These are phyloP conservation scores for Gymnocypris eckloni DNA, from an alignment of 2,797 vertebrate species.

Conservation along the genomic window DNA sequence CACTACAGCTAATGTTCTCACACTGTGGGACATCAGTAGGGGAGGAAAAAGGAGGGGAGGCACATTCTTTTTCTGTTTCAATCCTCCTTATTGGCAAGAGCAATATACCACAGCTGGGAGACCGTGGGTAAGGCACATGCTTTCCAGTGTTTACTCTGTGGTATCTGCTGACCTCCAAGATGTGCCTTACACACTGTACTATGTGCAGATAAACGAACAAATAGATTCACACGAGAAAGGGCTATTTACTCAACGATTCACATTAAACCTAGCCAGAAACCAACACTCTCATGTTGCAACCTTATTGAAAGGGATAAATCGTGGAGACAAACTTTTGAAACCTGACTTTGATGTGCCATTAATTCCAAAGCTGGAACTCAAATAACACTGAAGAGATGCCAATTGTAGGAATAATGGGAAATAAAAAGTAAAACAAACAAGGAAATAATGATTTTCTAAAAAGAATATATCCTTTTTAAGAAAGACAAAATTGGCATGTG, in stretches of 20 bases:
- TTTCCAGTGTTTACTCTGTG: conserved; percentile 31
- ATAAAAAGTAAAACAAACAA: not conserved
- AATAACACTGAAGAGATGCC: not conserved
- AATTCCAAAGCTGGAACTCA: not conserved
- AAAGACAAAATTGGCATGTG: not conserved
- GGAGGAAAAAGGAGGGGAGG: not conserved
- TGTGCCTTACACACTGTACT: conserved; percentile 17
- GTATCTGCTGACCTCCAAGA: conserved; percentile 37
- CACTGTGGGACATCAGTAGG: conserved; percentile 12
- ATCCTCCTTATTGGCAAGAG: not conserved
- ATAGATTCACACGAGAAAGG: not conserved
- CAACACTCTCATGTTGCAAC: not conserved
- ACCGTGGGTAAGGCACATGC: conserved; percentile 17
- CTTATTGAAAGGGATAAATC: not conserved
- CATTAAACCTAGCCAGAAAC: not conserved
- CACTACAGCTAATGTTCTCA: conserved; percentile 20
- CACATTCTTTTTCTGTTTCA: conserved; percentile 18
- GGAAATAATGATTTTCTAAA: not conserved
- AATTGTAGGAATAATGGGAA: not conserved
- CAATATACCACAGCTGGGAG: conserved; percentile 32
- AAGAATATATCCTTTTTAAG: not conserved
- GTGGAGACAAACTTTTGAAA: not conserved
- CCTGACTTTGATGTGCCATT: not conserved
- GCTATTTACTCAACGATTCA: not conserved
- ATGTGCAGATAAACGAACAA: conserved; percentile 32